Conservation (phyloP, 2,113 vertebrate genomes). For the Psettodes erumei region DNA sequence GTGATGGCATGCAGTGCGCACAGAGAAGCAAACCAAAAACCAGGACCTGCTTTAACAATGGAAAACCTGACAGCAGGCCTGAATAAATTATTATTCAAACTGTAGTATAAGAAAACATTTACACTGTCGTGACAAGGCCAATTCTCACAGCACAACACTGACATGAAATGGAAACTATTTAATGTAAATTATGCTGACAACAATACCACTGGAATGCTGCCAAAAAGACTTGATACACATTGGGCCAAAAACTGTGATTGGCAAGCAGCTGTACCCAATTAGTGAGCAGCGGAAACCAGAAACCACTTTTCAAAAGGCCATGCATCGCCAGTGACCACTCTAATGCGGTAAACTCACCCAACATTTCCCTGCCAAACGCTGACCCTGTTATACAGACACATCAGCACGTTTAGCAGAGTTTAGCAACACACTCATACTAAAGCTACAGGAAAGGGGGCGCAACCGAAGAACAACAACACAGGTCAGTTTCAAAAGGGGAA, state of each 20-base stretch:
- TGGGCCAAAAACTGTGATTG: constrained; percentile 2
- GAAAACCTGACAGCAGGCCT: constrained; percentile 49
- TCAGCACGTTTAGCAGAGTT: constrained; percentile 46
- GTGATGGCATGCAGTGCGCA: constrained; percentile 35
- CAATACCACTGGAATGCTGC: neutral
- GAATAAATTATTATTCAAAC: constrained; percentile 43
- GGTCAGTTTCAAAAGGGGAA: neutral
- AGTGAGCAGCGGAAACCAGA: constrained; percentile 1
- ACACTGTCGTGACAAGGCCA: constrained; percentile 26
- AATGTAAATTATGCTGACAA: neutral
- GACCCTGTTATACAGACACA: constrained; percentile 70
- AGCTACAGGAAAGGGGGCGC: constrained; percentile 1
- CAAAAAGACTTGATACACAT: neutral
- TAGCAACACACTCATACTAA: constrained; percentile 27
- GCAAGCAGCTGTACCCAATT: constrained; percentile 21
- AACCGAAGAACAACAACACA: neutral
- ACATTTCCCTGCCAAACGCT: constrained; percentile 71
- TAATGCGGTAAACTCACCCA: constrained; percentile 61
- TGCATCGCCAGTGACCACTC: constrained; percentile 32
- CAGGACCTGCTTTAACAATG: constrained; percentile 40
- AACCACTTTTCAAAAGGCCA: constrained; percentile 11
- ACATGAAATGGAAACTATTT: constrained; percentile 18
- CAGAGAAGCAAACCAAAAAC: constrained; percentile 27
- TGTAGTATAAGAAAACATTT: constrained; percentile 33
- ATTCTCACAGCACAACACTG: constrained; percentile 21